A percentile compares a stretch with the other conserved stretches of the same genome.
phyloP scores from a whole-genome alignment of 2,113 vertebrate genomes.

The Xenopus borealis region DNA sequence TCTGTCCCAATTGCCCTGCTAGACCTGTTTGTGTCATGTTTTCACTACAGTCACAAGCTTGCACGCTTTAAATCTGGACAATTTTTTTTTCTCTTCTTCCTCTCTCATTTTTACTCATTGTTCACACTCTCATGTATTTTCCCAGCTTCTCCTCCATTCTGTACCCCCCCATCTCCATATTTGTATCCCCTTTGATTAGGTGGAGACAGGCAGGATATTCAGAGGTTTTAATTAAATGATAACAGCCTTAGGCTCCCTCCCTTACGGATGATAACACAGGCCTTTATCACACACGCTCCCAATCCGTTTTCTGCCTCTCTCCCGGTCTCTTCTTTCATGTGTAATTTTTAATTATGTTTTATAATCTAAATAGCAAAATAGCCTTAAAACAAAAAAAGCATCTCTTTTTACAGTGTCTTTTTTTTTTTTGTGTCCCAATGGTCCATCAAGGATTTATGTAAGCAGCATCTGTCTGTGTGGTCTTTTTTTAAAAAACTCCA shows the following conservation, averaged over 20 bases:
- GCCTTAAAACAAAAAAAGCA: slow-evolving; percentile 37
- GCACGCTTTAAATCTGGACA: too few species aligned
- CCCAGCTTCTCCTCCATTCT: background rate
- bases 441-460: background rate
- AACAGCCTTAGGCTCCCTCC: slow-evolving; percentile 59
- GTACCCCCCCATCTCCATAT: slow-evolving; percentile 28
- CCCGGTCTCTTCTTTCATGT: slow-evolving; percentile 44
- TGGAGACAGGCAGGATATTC: slow-evolving; percentile 49
- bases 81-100: background rate
- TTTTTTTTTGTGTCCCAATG: slow-evolving; percentile 3
- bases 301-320: slow-evolving; percentile 41
- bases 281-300: slow-evolving; percentile 40
- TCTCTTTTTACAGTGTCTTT: slow-evolving; percentile 18
- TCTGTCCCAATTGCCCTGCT: too few species aligned
- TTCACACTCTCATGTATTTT: background rate
- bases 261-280: slow-evolving; percentile 45
- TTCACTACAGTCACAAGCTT: background rate
- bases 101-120: background rate
- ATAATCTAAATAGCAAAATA: slow-evolving; percentile 46
- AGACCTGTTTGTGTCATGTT: too few species aligned
- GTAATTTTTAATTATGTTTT: slow-evolving; percentile 48
- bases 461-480: background rate
- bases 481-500: background rate
- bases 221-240: slow-evolving; percentile 66
- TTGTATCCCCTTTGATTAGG: slow-evolving; percentile 57